A percentile compares a stretch with the other conserved stretches of the same genome.
phyloP scores from a whole-genome alignment of 2,797 vertebrate genomes.

The Rallus crepitans region DNA sequence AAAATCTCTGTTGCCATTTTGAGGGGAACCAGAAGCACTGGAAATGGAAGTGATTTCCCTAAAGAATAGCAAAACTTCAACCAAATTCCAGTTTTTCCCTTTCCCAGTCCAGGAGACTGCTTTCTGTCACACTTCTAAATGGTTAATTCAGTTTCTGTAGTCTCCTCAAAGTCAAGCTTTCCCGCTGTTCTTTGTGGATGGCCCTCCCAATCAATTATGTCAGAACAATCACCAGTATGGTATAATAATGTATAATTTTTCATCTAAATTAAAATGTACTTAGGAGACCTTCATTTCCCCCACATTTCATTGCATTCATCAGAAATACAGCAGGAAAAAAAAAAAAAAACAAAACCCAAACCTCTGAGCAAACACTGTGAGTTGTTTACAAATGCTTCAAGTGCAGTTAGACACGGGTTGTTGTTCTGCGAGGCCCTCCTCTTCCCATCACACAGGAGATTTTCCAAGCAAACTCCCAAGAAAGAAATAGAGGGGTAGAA shows the following conservation, averaged over 20 bases:
- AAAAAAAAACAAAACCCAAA: constrained; percentile 39
- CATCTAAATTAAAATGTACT: constrained; percentile 74
- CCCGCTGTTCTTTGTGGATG: constrained; percentile 40
- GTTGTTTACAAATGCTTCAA: constrained; percentile 65
- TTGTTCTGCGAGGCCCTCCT: not conserved
- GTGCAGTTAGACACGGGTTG: not conserved
- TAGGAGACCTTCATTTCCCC: constrained; percentile 69
- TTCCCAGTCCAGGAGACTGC: not conserved
- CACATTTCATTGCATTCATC: constrained; percentile 67
- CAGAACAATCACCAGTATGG: constrained; percentile 66
- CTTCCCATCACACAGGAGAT: constrained; percentile 21
- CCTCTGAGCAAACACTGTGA: constrained; percentile 60
- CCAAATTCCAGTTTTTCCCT: not conserved
- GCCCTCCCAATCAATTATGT: constrained; percentile 70
- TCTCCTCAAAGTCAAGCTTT: constrained; percentile 51
- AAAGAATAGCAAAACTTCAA: not conserved
- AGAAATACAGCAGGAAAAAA: constrained; percentile 58
- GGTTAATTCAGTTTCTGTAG: constrained; percentile 26
- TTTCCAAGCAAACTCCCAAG: constrained; percentile 33
- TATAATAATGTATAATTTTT: constrained; percentile 72
- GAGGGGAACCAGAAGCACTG: not conserved
- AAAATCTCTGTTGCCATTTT: not conserved
- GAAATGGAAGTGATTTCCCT: not conserved
- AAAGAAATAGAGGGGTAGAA: not conserved
- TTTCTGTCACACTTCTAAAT: not conserved